Evolutionary conservation across 2,888 invertebrate genomes (phyloP), one percentile per base, ranked within the genome.

Genomic region (Microctonus aethiopoides): DNA sequence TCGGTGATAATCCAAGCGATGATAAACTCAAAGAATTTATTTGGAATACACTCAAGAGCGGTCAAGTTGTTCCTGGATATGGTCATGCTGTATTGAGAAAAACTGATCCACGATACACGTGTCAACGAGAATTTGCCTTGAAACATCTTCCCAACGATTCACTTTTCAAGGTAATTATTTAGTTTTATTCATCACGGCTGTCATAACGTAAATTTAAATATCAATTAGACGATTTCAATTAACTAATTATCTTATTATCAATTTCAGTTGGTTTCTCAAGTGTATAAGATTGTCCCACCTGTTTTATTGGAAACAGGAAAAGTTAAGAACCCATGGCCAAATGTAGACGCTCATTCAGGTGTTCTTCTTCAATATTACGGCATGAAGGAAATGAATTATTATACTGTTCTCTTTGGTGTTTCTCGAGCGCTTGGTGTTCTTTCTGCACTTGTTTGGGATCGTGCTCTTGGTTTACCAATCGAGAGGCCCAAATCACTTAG

Each of bases 291-390:
- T 64, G 96, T 96, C 59, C 98, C 98, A 0, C 95, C 95, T 77
- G 92, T 98, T 83, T 92, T 98, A 56, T 90, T 94, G 79, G 96
- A 96, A 87, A 94, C 95, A 78, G 98, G 97, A 83, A 98, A 98
- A 88, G 97, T 97, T 72, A 95, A 97, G 91, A 98, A 98, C 91
- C 98, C 98, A 74, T 98, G 97, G 97, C 98, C 98, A 77, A 98
- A 98, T 87, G 98, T 98, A 79, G 98, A 98, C 88, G 97, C 98
- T 24, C 97, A 98, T 89, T 97, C 97, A 76, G 98, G 98, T 77
- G 97, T 84, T 57, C 77, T 85, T 56, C 86, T 89, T 51, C 88
- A 94, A 89, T 92, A 95, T 88, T 95, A 93, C 82, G 94, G 94
- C 78, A 90, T 96, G 91, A 94, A 90, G 81, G 95, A 96, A 87